Evolutionary conservation across 2,797 vertebrate species (phyloP), one percentile per base, ranked within the genome.

Genomic region (Aphelocoma californica): DNA sequence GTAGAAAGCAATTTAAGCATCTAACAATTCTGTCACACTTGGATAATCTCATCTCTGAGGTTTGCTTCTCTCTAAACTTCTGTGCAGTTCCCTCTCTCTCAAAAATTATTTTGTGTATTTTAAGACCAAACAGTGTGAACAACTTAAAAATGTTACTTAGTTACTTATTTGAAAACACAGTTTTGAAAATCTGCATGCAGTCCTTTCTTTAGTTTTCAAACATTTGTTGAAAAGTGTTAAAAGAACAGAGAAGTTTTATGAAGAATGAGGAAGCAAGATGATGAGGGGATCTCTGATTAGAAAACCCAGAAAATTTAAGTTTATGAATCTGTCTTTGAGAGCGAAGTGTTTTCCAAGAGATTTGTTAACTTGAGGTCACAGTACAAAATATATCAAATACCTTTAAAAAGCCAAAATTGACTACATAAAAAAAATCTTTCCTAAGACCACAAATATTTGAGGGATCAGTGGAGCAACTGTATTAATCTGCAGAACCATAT

Each of bases 1-100:
- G 75, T 64, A 84, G 82, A 96, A 97, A 97, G 94, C 95, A 97
- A 97, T 97, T 94, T 95, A 92, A 62, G 66, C 86, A 93, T 44
- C 92, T 92, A 92, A 91, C 91, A 94, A 81, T 42, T 84, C 47
- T 18, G 95, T 87, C 93, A 97, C 92, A 91, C 90, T 70, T 87
- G 93, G 77, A 67, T 45, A 93, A 87, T 60, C 81, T 91, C 93
- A 95, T 85, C 77, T 92, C 75, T 24, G 53, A 96, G 71, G 78
- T 71, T 9, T 82, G 53, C 65, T 57, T 73, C 64, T 73, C 66
- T 84, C 48, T 44, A 58, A 83, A 65, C 38, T 60, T 73, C 78
- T 62, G 44, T 64, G 58, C 38, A 90, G 66, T 91, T 95, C 67
- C 54, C 54, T 61, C 81, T 82, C 74, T 80, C 60, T 83, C 42